Evolutionary conservation across 2,888 invertebrate genomes (phyloP), one percentile per base, ranked within the genome.

Genomic region (Athalia cordata): DNA sequence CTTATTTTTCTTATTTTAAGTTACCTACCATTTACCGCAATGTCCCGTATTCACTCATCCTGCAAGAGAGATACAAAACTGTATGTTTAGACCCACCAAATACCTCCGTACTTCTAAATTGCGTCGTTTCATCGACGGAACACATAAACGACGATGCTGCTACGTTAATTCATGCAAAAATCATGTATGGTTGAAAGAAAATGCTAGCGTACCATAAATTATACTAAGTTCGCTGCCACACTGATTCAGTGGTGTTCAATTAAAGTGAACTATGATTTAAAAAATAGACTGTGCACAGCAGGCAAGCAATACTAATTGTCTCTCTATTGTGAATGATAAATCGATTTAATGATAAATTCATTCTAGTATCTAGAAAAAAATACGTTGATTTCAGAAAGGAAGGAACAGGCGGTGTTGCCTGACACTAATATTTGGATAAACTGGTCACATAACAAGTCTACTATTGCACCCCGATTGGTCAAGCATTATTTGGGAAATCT

Each of bases 41-140:
- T 43, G 55, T 66, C 78, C 64, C 66, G 67, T 80, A 80, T 86
- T 89, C 85, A 89, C 83, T 89, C 89, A 78, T 89, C 89, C 89
- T 89, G 84, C 52, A 86, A 88, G 79, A 77, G 78, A 80, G 82
- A 81, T 52, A 64, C 45, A 55, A 57, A 15, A 57, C 61, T 13
- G 67, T 61, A 64, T 29, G 64, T 77, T 66, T 68, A 61, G 3
- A 75, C 5, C 8, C 45, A 9, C n/a, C 9, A 55, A n/a, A n/a
- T 55, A 29, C 29, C 2, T 29, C 29, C 29, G 29, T 29, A 29
- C 2, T 29, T 29, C 2, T 29, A 29, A 29, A 29, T 29, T 29
- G 29, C 29, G 29, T 29, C 29, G 29, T 29, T 29, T 29, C 29
- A 61, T 66, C 4, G 15, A 13, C n/a, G 4, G 50, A 77, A 49